Conservation (phyloP, 2,888 invertebrate species). For the Sesia bembeciformis region DNA sequence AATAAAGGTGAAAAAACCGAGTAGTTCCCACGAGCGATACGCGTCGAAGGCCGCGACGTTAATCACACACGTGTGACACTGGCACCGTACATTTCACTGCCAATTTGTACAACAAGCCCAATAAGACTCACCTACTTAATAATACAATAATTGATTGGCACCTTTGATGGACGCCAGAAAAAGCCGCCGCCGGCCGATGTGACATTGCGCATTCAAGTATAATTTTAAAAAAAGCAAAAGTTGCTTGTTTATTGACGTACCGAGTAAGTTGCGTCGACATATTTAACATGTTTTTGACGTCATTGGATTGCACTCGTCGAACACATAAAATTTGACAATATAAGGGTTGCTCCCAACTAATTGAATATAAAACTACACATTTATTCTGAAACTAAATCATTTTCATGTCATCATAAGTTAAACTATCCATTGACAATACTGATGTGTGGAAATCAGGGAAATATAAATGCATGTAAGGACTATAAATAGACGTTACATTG, state of each 20-base stretch:
- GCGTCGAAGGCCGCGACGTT: constrained; percentile 31
- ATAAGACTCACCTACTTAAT: constrained; percentile 33
- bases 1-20: constrained; percentile 22
- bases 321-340: too few species aligned
- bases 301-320: too few species aligned
- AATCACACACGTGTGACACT: constrained; percentile 28
- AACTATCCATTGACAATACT: too few species aligned
- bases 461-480: too few species aligned
- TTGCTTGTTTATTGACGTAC: constrained; percentile 28
- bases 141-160: constrained; percentile 45
- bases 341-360: too few species aligned
- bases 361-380: too few species aligned
- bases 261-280: constrained; percentile 14
- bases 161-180: constrained; percentile 28
- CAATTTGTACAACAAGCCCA: constrained; percentile 34
- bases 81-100: constrained; percentile 13
- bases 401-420: too few species aligned
- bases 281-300: constrained; percentile 14
- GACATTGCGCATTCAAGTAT: too few species aligned
- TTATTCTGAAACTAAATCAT: too few species aligned
- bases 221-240: constrained; percentile 10
- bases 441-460: too few species aligned
- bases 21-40: constrained; percentile 40
- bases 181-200: constrained; percentile 12
- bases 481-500: too few species aligned